phyloP scores from a whole-genome alignment of 1,140 invertebrate genomes.

The Anastrepha obliqua region DNA sequence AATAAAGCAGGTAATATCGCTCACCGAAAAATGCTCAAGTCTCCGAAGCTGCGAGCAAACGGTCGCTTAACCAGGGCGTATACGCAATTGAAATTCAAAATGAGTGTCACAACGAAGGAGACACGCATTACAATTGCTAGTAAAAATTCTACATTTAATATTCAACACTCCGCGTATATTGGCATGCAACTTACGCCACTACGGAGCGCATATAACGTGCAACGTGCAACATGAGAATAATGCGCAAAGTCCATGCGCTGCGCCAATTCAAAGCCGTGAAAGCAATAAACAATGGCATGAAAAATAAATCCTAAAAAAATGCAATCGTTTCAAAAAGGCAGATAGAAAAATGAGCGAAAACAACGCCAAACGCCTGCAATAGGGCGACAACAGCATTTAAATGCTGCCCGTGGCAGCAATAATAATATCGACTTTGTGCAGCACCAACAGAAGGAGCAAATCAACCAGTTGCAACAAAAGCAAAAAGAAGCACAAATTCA shows the following conservation, averaged over 20 bases:
- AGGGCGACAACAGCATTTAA: slow-evolving; percentile 35
- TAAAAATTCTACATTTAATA: slow-evolving; percentile 29
- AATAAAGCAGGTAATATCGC: neutral
- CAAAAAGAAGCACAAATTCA: neutral
- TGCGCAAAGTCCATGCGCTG: neutral
- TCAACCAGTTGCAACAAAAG: slow-evolving; percentile 18
- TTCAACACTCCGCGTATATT: neutral
- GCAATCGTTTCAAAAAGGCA: neutral
- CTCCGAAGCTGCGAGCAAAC: neutral
- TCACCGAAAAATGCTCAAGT: neutral
- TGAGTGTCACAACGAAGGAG: neutral
- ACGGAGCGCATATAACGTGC: neutral
- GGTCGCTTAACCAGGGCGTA: neutral
- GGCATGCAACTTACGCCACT: slow-evolving; percentile 14
- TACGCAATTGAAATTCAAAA: slow-evolving; percentile 47
- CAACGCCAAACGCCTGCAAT: slow-evolving; percentile 5
- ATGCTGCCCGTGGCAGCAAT: slow-evolving; percentile 29
- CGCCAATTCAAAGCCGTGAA: slow-evolving; percentile 10
- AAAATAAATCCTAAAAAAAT: neutral
- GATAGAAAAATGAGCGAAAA: neutral
- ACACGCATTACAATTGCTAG: neutral
- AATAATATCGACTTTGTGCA: slow-evolving; percentile 28
- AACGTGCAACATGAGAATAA: slow-evolving; percentile 5
- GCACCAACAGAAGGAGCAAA: neutral
- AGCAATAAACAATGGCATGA: slow-evolving; percentile 29